phyloP scores from a whole-genome alignment of 23 tunicate genomes.

The Ascidia mentula region DNA sequence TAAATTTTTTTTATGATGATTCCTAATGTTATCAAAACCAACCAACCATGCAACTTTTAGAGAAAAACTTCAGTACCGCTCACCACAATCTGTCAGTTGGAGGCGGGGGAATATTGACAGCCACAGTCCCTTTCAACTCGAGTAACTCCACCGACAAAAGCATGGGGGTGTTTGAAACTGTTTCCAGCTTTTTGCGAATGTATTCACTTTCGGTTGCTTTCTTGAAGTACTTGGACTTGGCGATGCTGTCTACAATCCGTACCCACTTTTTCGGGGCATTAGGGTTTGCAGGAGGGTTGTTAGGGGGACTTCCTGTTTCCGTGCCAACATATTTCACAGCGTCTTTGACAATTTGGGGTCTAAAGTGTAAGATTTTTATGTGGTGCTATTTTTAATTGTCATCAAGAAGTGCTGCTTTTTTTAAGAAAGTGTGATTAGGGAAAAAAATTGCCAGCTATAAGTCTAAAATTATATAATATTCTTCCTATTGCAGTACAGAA shows the following conservation, averaged over 20 bases:
- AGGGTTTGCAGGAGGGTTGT: background rate
- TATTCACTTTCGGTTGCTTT: constrained; percentile 68
- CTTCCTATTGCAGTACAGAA: too few species aligned
- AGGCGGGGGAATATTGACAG: constrained; percentile 85
- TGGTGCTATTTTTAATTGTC: too few species aligned
- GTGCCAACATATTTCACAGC: constrained; percentile 23
- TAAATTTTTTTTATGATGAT: too few species aligned
- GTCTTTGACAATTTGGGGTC: constrained; percentile 42
- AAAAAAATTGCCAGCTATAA: background rate
- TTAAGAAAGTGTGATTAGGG: background rate
- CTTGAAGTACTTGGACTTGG: constrained; percentile 82
- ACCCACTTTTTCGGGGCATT: constrained; percentile 69
- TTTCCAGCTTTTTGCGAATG: constrained; percentile 79
- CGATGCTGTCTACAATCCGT: constrained; percentile 67
- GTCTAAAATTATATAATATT: too few species aligned
- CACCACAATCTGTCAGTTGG: constrained; percentile 92
- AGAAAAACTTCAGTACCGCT: constrained; percentile 4
- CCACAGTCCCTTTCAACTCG: constrained; percentile 59
- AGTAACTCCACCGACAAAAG: constrained; percentile 75
- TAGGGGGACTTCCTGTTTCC: background rate
- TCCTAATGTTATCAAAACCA: too few species aligned
- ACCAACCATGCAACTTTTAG: background rate
- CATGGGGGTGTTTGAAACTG: constrained; percentile 91
- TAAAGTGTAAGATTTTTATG: too few species aligned
- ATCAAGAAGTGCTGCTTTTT: background rate